Base-by-base conservation (phyloP, 2,113 vertebrate genomes). In the Oxygymnocypris stewartii region DNA sequence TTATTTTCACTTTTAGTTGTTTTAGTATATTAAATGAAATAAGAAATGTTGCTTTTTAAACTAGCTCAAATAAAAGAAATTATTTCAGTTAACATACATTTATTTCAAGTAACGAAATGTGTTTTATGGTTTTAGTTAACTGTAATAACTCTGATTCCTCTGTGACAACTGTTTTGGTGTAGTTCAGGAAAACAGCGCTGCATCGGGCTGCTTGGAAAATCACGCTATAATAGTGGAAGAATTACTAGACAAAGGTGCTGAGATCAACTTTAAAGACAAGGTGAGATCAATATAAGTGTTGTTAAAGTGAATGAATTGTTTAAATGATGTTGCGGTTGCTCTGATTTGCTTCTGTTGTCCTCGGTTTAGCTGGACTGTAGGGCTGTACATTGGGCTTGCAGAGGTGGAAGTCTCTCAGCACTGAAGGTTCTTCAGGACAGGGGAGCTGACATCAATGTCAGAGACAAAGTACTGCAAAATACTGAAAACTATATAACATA, bases 371-470 rank as follows among this genome's bases (percentile, higher is more conserved):
- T 98, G 94, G 96, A 96, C 85, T 95, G 95, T 89, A 95, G 95
- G 0, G 96, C 96, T 0, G 73, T 97, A 83, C 96, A 98, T 54
- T 98, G 96, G 96, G 96, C 96, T 85, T 97, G 96, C 88, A 96
- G 97, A 2, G 96, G 97, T 0, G 97, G 97, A 31, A 93, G 94
- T 42, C 88, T 97, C 89, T 95, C 88, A 0, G 95, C 94, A 0
- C 91, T 97, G 59, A 95, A 95, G 85, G 90, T 95, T 86, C 93
- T 98, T 67, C 96, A 95, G 87, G 94, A 93, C 84, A 92, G 16
- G 0, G 95, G 96, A 11, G 96, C 96, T 31, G 92, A 96, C 89
- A 92, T 96, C 86, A 95, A 96, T 0, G 74, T 94, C 31, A 94
- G 93, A 86, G 97, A 99, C 89, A 98, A 98, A 95, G 96, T 98